Conservation (phyloP, 2,888 invertebrate species). For the Drosophila suboccidentalis region DNA sequence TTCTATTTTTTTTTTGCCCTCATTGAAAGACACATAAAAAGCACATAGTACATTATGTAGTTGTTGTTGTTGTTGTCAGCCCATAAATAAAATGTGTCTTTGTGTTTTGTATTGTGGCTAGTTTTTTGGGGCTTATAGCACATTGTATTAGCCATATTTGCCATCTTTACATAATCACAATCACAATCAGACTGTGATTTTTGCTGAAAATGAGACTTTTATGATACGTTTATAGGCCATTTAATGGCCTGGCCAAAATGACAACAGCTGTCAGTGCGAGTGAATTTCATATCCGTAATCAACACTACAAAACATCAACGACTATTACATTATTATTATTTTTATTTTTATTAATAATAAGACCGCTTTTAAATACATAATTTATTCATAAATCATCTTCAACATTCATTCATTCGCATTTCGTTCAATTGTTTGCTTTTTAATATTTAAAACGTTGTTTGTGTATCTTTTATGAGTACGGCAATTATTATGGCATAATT, state of each 20-base stretch:
- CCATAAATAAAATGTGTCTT: slow-evolving; percentile 51
- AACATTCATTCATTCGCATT: no score
- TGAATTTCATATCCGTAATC: slow-evolving; percentile 8
- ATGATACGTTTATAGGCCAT: slow-evolving; percentile 55
- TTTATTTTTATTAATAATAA: not conserved
- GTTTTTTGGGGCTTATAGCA: slow-evolving; percentile 42
- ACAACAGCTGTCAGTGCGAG: slow-evolving; percentile 39
- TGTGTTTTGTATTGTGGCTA: slow-evolving; percentile 32
- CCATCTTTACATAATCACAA: slow-evolving; percentile 42
- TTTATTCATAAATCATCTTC: slow-evolving; percentile 2
- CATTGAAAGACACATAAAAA: slow-evolving; percentile 39
- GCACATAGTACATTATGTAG: slow-evolving; percentile 41
- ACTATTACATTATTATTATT: slow-evolving; percentile 18
- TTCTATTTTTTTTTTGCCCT: slow-evolving; percentile 5
- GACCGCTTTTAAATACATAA: not conserved
- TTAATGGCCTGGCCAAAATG: slow-evolving; percentile 42
- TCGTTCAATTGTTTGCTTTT: slow-evolving; percentile 13
- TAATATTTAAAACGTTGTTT: slow-evolving; percentile 11
- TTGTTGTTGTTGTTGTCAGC: slow-evolving; percentile 34
- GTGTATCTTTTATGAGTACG: not conserved
- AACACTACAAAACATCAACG: slow-evolving; percentile 16
- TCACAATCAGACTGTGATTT: slow-evolving; percentile 47
- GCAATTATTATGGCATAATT: no score
- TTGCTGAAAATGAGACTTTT: slow-evolving; percentile 46
- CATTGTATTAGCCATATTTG: slow-evolving; percentile 59